phyloP scores from a whole-genome alignment of 2,888 invertebrate species.

The Melinaea menophilus region DNA sequence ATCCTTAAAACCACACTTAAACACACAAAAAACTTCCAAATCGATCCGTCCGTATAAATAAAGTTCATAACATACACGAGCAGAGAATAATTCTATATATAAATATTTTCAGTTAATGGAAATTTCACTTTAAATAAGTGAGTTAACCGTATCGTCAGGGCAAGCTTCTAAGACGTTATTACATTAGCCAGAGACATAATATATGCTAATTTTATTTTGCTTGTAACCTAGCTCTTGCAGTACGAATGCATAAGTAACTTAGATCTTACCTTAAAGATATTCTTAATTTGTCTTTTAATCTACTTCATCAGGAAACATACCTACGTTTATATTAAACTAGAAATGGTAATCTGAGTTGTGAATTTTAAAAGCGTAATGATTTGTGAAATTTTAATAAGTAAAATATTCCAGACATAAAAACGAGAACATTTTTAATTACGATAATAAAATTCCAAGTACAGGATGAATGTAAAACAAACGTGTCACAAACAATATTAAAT shows the following conservation, averaged over 20 bases:
- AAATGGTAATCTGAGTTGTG: too few relatives aligned
- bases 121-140: too few relatives aligned
- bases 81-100: too few relatives aligned
- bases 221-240: background rate
- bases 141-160: background rate
- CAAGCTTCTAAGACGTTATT: conserved; percentile 6
- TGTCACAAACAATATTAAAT: conserved; percentile 73
- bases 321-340: too few relatives aligned
- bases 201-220: conserved; percentile 21
- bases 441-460: conserved; percentile 45
- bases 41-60: too few relatives aligned
- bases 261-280: background rate
- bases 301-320: too few relatives aligned
- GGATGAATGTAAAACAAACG: conserved; percentile 62
- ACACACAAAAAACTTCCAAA: too few relatives aligned
- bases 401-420: conserved; percentile 1
- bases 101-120: too few relatives aligned
- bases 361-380: too few relatives aligned
- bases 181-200: conserved; percentile 19
- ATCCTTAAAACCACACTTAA: too few relatives aligned
- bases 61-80: too few relatives aligned
- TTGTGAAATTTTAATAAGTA: background rate
- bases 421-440: conserved; percentile 17
- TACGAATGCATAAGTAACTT: conserved; percentile 11
- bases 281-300: background rate